Evolutionary conservation across 2,888 invertebrate genomes (phyloP).

Genomic region (Drosophila hamatofila): DNA sequence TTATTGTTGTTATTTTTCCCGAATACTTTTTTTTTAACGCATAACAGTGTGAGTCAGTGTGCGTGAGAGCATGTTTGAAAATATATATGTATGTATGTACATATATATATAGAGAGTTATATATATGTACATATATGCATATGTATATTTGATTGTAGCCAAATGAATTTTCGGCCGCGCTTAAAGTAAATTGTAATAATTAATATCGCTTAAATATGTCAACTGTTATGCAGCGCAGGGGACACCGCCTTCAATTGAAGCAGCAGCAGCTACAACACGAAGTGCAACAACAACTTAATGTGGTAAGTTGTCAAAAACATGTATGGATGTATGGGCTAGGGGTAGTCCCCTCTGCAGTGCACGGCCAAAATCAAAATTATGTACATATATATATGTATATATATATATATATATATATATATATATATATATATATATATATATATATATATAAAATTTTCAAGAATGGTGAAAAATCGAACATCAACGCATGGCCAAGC

Average conservation of each 20-base stretch:
- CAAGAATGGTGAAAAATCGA: conserved; percentile 74
- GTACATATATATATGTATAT: neutral
- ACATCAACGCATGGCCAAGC: conserved; percentile 63
- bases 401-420: neutral
- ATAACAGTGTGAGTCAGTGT: neutral
- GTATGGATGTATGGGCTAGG: no score
- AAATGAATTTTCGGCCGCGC: conserved; percentile 21
- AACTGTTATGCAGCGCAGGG: conserved; percentile 50
- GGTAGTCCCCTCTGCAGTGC: no score
- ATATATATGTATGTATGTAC: neutral
- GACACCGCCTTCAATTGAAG: conserved; percentile 50
- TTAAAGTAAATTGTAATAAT: conserved; percentile 18
- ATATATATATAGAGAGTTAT: conserved; percentile 8
- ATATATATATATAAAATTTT: conserved; percentile 17
- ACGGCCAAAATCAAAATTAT: no score
- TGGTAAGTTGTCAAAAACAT: conserved; percentile 33
- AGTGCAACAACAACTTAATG: conserved; percentile 24
- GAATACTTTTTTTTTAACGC: conserved; percentile 4
- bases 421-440: neutral
- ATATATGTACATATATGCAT: conserved; percentile 8
- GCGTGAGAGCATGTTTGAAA: neutral
- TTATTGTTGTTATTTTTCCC: conserved; percentile 24
- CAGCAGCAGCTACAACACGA: conserved; percentile 10
- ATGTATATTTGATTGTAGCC: neutral
- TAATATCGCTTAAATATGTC: conserved; percentile 25